Conservation (phyloP, 2,113 vertebrate species). For the human region GRCh38 chr4:155805001-155805500, state of each 20-base stretch:
- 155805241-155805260: constrained; percentile 46
- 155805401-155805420: not conserved
- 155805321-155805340: constrained; percentile 66
- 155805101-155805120: constrained; percentile 97
- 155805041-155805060: not conserved
- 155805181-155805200: constrained; percentile 99
- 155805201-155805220: constrained; percentile 93
- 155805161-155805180: constrained; percentile 99
- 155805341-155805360: constrained; percentile 50
- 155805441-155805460: not conserved
- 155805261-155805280: constrained; percentile 46
- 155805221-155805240: constrained; percentile 85
- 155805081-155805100: constrained; percentile 37
- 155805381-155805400: not conserved
- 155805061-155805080: not conserved
- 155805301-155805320: constrained; percentile 60
- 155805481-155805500: no score
- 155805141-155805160: constrained; percentile 94
- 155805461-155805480: not conserved
- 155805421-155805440: not conserved
- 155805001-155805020: not conserved
- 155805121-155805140: constrained; percentile 96
- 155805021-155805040: accelerated
- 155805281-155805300: constrained; percentile 66
- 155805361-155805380: not conserved